Conservation (phyloP, 2,113 vertebrate genomes). For the Semicossyphus pulcher region DNA sequence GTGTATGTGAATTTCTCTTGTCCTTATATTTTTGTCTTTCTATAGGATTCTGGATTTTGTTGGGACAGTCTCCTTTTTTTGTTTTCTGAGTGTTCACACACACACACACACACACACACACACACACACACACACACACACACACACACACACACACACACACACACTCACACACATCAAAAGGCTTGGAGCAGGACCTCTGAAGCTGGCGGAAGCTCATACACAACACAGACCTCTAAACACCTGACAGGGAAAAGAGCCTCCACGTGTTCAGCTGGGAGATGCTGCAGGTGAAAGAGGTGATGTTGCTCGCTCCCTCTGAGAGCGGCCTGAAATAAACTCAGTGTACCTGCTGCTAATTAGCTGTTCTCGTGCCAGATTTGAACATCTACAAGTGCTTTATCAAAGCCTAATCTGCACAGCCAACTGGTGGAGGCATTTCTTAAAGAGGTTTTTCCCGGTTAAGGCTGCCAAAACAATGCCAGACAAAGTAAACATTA, state of each 20-base stretch:
- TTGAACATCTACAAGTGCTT: slow-evolving; percentile 41
- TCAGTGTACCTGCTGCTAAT: slow-evolving; percentile 42
- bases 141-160: slow-evolving; percentile 1
- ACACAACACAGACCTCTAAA: slow-evolving; percentile 38
- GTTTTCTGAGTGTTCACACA: slow-evolving; percentile 2
- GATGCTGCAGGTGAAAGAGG: slow-evolving; percentile 32
- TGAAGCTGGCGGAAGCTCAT: slow-evolving; percentile 31
- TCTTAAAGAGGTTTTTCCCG: slow-evolving; percentile 6
- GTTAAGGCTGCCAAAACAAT: slow-evolving; percentile 29
- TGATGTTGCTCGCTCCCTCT: slow-evolving; percentile 12
- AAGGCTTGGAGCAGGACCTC: slow-evolving; percentile 30
- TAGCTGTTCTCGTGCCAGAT: slow-evolving; percentile 43
- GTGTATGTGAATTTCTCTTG: slow-evolving; percentile 10
- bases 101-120: slow-evolving; percentile 1
- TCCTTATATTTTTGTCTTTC: slow-evolving; percentile 5
- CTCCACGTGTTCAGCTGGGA: slow-evolving; percentile 14
- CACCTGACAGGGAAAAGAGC: slow-evolving; percentile 39
- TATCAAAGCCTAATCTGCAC: slow-evolving; percentile 47
- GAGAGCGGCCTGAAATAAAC: slow-evolving; percentile 41
- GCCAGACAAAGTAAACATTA: slow-evolving; percentile 15
- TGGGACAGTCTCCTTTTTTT: slow-evolving; percentile 19
- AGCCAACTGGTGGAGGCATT: slow-evolving; percentile 18
- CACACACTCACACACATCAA: slow-evolving; percentile 11
- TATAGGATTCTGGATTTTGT: neutral
- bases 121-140: neutral